Evolutionary conservation across 1,140 invertebrate species (phyloP), one percentile per base, ranked within the genome.

Genomic region (Dreissena rostriformis): DNA sequence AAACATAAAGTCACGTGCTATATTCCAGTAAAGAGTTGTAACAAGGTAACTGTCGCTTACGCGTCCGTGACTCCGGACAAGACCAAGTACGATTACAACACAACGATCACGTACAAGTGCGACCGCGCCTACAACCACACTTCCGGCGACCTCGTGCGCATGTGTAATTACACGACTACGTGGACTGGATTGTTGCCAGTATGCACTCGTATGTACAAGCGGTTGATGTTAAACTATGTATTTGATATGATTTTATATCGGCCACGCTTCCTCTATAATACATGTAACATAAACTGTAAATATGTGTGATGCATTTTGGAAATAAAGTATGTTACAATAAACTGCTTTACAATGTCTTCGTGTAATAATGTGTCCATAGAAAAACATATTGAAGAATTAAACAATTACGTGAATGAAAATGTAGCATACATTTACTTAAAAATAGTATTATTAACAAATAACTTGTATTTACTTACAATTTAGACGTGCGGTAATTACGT

Each of bases 81-180:
- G 19, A 8, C 80, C 14, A 24, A 19, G 49, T 75, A 82, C 29
- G 51, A 82, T 19, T 82, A 75, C 24, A 39, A 29, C 22, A 67
- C 71, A 24, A 29, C n/a, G 5, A 78, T 86, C 24, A 71, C 61
- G n/a, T 86, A 86, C 49, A 70, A 39, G 2, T 86, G 84, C 68
- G 29, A 81, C 73, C 10, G 74, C 8, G 55, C 26, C 17, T 86
- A 55, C 17, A 72, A 63, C 28, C 71, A 65, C 29, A 52, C 77
- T 15, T 12, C 52, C 8, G 84, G 78, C 17, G 29, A 86, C 68
- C 53, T 80, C 6, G n/a, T 63, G 0, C 55, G 77, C 22, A 77
- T 63, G 57, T 86, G 84, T 19, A 51, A 76, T 55, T 61, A 61
- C 8, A 49, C 65, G 10, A 63, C 71, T 11, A 24, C 0, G 10